Evolutionary conservation across 2,797 vertebrate genomes (phyloP), one percentile per base, ranked within the genome.

Genomic region (Anas flavirostris): DNA sequence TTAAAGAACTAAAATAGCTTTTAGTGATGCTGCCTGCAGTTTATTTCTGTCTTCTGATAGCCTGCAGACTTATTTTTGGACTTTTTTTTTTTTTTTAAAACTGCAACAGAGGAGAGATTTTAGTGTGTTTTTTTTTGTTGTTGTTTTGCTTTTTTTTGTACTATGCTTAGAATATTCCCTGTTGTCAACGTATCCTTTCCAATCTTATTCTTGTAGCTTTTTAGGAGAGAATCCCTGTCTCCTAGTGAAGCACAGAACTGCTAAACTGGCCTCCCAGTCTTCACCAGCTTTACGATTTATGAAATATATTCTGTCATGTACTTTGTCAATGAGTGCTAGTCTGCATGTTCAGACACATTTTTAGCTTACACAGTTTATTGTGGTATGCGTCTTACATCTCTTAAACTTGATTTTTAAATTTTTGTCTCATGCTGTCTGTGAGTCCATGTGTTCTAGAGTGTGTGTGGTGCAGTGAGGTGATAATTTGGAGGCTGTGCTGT

Each of bases 31-130:
- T 88, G 31, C 43, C 39, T 87, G 85, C 25, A 25, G 48, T 83
- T 92, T 55, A 82, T 80, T 94, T 95, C 82, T 9, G 50, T 83
- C 69, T 81, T 88, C 28, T 53, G 35, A 68, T 64, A 64, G 79
- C 82, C 62, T 66, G 31, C 50, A 48, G 41, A 16, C 28, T 53
- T 53, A 67, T 43, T 75, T 73, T 76, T 21, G 52, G 29, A 16
- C 3, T n/a, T 18, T 60, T 41, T 43, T 79, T 46, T 35, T 29
- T 60, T 46, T 48, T 79, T 43, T n/a, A n/a, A 2, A 46, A 70
- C 29, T 23, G 22, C 11, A 72, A 58, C 56, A 72, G 35, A 60
- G 16, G 75, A 3, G 68, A 3, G 14, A 29, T 39, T 86, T 44
- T 44, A 43, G 41, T 43, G 41, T 17, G 16, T 44, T 18, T 44